Base-by-base conservation (phyloP, 2,888 invertebrate genomes). In the Eubasilissa splendida region DNA sequence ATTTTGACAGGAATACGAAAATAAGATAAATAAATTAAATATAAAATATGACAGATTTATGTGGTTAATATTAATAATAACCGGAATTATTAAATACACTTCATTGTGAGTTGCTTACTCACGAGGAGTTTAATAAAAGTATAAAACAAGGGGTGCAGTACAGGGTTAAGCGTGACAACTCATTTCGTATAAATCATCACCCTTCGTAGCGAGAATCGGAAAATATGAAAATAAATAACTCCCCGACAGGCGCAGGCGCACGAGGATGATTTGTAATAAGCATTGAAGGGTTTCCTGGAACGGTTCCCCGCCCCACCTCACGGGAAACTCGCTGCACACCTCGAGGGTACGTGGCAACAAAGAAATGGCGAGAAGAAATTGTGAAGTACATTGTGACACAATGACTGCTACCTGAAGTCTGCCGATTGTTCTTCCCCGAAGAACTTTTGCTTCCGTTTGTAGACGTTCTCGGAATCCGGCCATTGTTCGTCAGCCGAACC, bases 401-500 rank as follows among this genome's bases (percentile, higher is more conserved):
- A 58, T 58, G 58, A 56, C 10, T 8, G 74, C 74, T 74, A 74
- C 74, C 74, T 74, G 74, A 74, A 7, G 0, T 71, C 54, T 53
- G 53, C 33, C 50, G 42, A 74, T 59, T 74, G 74, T 74, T 59
- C 74, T 59, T 50, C 58, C 31, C 31, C 68, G 68, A 10, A 9
- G 68, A 52, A 50, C 68, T n/a, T 33, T 59, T 59, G 74, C 74
- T 74, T 74, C 74, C 74, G 74, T 74, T 74, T 58, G 59, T 42
- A 42, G 42, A 33, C 14, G 33, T 74, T 74, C 74, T 59, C 59
- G 10, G 74, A 74, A 74, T n/a, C n/a, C 11, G 7, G 31, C 71
- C 58, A 58, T 74, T 74, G 74, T 74, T 58, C 42, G 73, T n/a
- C 12, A 31, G 22, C 22, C 22, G 22, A 22, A 22, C 22, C 22